Base-by-base conservation (phyloP, 2,797 vertebrate species). In the Pangasius macronema region DNA sequence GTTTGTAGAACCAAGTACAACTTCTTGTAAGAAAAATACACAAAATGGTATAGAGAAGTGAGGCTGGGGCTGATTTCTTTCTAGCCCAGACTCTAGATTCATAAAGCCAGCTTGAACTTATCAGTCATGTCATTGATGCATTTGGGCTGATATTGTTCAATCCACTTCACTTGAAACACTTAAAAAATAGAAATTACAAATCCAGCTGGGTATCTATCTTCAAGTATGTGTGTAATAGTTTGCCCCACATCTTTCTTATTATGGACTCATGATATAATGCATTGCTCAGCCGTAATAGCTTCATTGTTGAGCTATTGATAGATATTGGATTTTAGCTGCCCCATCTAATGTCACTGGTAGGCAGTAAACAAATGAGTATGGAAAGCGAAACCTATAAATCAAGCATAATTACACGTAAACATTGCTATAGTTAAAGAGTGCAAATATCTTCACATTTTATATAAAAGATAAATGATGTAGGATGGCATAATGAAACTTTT, bases 381-480 rank as follows among this genome's bases (percentile, higher is more conserved):
- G 39, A 46, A 82, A 18, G 24, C 1, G 13, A 63, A 63, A 63
- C 36, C 39, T 82, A 82, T 82, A 46, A 46, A 63, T 83, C 63
- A 72, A 20, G 42, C 51, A n/a, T 57, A 84, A 79, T 79, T 53
- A 67, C n/a, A 79, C 59, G 80, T 18, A 67, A 86, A 33, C 46
- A 57, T 7, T 22, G 42, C 46, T 51, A 24, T 24, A 46, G 61
- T 72, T 20, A 65, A 80, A 57, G 36, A 10, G 24, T 79, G 30
- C 30, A 39, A 75, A 82, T 82, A 82, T 68, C 55, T 82, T 77
- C 39, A 51, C 49, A 77, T 55, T 73, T 75, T 61, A 63, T 49
- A 33, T 79, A 57, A 53, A 80, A 49, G 75, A 59, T 87, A 82
- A 82, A 82, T 87, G 53, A 82, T 82, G 80, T 59, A 61, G 42